A percentile compares a stretch with the other conserved stretches of the same genome.
Evolutionary conservation across 2,888 invertebrate genomes (phyloP).

Genomic region (Chrysomela aeneicollis): DNA sequence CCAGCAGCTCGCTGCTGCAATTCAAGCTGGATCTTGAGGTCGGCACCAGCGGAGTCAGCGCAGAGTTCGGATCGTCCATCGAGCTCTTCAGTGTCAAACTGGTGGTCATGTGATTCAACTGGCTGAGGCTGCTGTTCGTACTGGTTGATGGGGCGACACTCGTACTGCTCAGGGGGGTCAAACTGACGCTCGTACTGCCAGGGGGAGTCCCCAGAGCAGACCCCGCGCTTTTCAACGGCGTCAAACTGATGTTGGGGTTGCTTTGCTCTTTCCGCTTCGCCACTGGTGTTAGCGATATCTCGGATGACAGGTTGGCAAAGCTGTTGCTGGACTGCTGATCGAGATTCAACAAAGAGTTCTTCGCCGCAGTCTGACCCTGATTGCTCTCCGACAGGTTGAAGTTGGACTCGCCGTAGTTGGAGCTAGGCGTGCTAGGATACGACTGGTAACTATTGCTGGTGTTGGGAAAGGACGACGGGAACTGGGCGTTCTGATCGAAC

Average conservation of each 20-base stretch:
- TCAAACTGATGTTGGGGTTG: slow-evolving; percentile 21
- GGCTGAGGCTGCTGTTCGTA: not conserved
- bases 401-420: slow-evolving; percentile 34
- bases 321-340: slow-evolving; percentile 35
- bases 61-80: not conserved
- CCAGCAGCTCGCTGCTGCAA: slow-evolving; percentile 34
- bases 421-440: slow-evolving; percentile 36
- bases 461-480: slow-evolving; percentile 42
- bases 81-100: not conserved
- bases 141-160: slow-evolving; percentile 16
- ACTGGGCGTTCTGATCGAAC: slow-evolving; percentile 46
- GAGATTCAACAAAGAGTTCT: slow-evolving; percentile 44
- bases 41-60: not conserved
- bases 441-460: slow-evolving; percentile 38
- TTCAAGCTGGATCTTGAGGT: slow-evolving; percentile 6
- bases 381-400: slow-evolving; percentile 34
- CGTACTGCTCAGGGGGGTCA: slow-evolving; percentile 32
- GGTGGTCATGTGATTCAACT: slow-evolving; percentile 1
- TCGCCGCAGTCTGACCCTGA: slow-evolving; percentile 21
- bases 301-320: slow-evolving; percentile 44
- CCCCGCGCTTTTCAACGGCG: slow-evolving; percentile 19
- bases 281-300: slow-evolving; percentile 42
- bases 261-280: slow-evolving; percentile 22
- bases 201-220: slow-evolving; percentile 16
- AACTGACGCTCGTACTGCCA: slow-evolving; percentile 28